A percentile compares a stretch with the other conserved stretches of the same genome.
Evolutionary conservation across 2,113 vertebrate genomes (phyloP).

Genomic region (Rhabdornis inornatus): DNA sequence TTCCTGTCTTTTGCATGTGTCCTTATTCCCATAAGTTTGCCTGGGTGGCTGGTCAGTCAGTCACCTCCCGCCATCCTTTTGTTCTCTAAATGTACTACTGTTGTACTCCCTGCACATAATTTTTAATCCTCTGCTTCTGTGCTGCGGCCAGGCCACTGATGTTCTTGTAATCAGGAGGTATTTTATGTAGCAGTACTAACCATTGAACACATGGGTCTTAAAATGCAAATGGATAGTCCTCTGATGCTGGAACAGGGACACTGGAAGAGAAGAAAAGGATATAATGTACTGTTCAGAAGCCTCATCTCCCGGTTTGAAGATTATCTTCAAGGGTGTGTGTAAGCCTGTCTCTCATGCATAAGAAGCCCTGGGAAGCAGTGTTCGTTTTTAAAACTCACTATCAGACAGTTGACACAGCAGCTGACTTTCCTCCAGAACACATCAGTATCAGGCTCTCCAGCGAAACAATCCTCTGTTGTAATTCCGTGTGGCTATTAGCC

Average conservation of each 20-base stretch:
- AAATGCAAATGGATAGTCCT: not conserved
- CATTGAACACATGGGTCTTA: not conserved
- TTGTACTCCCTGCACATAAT: not conserved
- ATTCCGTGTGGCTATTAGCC: not conserved
- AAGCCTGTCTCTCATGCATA: not conserved
- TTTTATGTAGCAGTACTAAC: not conserved
- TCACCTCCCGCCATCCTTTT: not conserved
- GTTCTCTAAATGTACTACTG: not conserved
- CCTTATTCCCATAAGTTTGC: not conserved
- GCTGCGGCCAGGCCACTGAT: not conserved
- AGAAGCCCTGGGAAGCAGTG: not conserved
- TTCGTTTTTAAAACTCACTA: not conserved
- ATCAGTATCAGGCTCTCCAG: not conserved
- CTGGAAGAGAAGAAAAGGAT: not conserved
- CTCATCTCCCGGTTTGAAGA: not conserved
- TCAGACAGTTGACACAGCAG: not conserved
- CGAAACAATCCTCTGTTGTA: not conserved
- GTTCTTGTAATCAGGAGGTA: not conserved
- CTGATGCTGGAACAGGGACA: not conserved
- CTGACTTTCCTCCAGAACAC: constrained; percentile 28
- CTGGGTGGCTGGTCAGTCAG: not conserved
- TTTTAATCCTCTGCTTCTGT: not conserved
- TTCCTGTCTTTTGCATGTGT: not conserved
- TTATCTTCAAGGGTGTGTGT: not conserved
- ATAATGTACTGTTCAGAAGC: not conserved